Percentiles rank a stretch among this genome's conserved stretches.
phyloP scores from a whole-genome alignment of 30 jellyfish, hydroid and myxozoan species.

The Aurelia aurita region DNA sequence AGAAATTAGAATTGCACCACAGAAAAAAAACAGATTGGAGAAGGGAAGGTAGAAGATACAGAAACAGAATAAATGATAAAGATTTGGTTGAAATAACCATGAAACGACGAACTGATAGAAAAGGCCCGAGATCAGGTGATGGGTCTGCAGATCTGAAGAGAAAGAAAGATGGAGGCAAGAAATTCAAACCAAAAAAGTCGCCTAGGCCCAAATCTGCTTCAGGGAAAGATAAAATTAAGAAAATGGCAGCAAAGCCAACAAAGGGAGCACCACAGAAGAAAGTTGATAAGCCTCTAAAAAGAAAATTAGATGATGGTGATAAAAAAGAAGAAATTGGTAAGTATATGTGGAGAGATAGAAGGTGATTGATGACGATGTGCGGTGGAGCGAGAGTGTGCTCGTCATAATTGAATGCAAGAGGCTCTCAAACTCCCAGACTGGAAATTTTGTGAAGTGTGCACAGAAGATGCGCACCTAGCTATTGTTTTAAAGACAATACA shows the following conservation, averaged over 20 bases:
- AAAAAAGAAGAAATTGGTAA: constrained; percentile 42
- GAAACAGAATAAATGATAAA: too few species aligned
- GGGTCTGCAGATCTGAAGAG: constrained; percentile 20
- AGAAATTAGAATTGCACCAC: too few species aligned
- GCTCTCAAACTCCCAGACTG: too few species aligned
- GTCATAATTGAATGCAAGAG: too few species aligned
- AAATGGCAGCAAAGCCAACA: constrained; percentile 7
- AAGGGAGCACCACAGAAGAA: constrained; percentile 2
- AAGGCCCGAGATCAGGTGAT: constrained; percentile 1
- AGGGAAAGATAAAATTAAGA: constrained; percentile 1
- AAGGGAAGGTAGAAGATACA: too few species aligned
- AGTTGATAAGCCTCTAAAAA: background rate
- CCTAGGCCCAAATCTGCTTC: constrained; percentile 10
- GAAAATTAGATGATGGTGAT: background rate
- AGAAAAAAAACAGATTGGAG: too few species aligned
- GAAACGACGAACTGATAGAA: constrained; percentile 33
- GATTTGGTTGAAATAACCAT: background rate
- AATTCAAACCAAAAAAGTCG: constrained; percentile 42
- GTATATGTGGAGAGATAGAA: background rate
- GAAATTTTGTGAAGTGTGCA: too few species aligned
- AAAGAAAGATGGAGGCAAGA: constrained; percentile 27
- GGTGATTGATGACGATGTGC: too few species aligned
- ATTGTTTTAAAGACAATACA: too few species aligned
- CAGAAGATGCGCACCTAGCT: too few species aligned
- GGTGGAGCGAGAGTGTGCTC: too few species aligned